A percentile compares a stretch with the other conserved stretches of the same genome.
Evolutionary conservation across 2,888 invertebrate species (phyloP).

Genomic region (Idaea straminata): DNA sequence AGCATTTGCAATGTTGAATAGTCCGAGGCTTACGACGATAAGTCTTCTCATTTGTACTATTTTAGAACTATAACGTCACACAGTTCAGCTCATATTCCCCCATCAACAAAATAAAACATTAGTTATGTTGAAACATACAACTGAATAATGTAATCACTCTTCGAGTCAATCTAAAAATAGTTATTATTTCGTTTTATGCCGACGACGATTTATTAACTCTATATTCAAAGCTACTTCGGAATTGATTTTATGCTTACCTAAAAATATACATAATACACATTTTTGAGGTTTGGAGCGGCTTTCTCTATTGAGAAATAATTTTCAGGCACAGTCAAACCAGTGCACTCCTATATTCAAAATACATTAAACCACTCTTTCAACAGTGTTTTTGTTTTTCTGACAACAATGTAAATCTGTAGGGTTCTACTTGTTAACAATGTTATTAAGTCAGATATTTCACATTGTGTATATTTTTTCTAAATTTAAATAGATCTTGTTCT

Average conservation of each 20-base stretch:
- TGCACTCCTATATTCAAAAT: slow-evolving; percentile 72
- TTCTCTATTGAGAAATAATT: slow-evolving; percentile 63
- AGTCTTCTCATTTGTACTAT: slow-evolving; percentile 82
- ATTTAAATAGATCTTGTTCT: too few species aligned
- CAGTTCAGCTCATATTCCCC: slow-evolving; percentile 74
- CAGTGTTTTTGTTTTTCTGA: slow-evolving; percentile 14
- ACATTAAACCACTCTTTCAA: slow-evolving; percentile 51
- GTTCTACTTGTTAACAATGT: too few species aligned
- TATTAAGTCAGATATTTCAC: too few species aligned
- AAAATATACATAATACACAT: slow-evolving; percentile 66
- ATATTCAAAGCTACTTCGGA: slow-evolving; percentile 61
- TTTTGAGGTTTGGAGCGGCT: slow-evolving; percentile 79
- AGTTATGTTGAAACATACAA: slow-evolving; percentile 46
- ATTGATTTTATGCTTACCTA: slow-evolving; percentile 63
- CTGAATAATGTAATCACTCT: slow-evolving; percentile 80
- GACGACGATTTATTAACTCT: slow-evolving; percentile 60
- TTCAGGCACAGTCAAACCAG: slow-evolving; percentile 78
- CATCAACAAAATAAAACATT: slow-evolving; percentile 69
- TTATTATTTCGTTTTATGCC: slow-evolving; percentile 45
- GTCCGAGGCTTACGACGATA: slow-evolving; percentile 81
- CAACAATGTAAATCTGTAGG: too few species aligned
- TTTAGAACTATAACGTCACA: slow-evolving; percentile 80
- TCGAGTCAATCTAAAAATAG: slow-evolving; percentile 60
- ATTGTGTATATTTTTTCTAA: too few species aligned
- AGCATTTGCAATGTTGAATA: slow-evolving; percentile 80